Conservation (phyloP, 2,113 vertebrate species). For the Orthochromis indermauri region DNA sequence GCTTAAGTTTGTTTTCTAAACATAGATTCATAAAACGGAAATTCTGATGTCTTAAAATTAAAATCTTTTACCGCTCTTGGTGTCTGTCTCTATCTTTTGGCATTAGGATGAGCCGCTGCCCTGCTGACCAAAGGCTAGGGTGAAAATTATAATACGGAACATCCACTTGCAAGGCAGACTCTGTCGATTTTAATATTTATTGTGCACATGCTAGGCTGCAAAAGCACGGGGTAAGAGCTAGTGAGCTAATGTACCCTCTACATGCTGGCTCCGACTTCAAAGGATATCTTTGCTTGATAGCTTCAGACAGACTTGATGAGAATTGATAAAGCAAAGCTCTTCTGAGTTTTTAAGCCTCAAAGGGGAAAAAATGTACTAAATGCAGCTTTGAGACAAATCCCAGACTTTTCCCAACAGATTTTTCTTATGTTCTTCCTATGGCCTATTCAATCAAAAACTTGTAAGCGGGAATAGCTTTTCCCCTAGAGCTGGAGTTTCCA, state of each 20-base stretch:
- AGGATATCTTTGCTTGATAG: slow-evolving; percentile 18
- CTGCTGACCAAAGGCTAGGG: not conserved
- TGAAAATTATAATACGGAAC: slow-evolving; percentile 50
- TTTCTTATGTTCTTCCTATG: not conserved
- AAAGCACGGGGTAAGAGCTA: not conserved
- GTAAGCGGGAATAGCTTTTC: not conserved
- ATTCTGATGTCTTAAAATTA: slow-evolving; percentile 14
- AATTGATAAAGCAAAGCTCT: slow-evolving; percentile 30
- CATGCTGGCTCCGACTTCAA: slow-evolving; percentile 27
- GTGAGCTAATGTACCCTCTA: slow-evolving; percentile 33
- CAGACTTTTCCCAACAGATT: not conserved
- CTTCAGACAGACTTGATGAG: slow-evolving; percentile 31
- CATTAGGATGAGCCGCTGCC: slow-evolving; percentile 9
- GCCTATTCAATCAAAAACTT: not conserved
- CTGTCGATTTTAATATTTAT: slow-evolving; percentile 47
- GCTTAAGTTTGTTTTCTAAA: not conserved
- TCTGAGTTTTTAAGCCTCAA: slow-evolving; percentile 9
- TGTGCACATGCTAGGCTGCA: slow-evolving; percentile 2
- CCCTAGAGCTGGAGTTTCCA: not conserved
- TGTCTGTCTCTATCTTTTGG: not conserved
- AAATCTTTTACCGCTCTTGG: not conserved
- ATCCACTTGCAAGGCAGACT: slow-evolving; percentile 27
- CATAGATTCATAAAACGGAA: not conserved
- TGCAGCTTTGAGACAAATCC: not conserved
- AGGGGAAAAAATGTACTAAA: not conserved